Conservation (phyloP, 2,113 vertebrate species). For the Penelope pileata region DNA sequence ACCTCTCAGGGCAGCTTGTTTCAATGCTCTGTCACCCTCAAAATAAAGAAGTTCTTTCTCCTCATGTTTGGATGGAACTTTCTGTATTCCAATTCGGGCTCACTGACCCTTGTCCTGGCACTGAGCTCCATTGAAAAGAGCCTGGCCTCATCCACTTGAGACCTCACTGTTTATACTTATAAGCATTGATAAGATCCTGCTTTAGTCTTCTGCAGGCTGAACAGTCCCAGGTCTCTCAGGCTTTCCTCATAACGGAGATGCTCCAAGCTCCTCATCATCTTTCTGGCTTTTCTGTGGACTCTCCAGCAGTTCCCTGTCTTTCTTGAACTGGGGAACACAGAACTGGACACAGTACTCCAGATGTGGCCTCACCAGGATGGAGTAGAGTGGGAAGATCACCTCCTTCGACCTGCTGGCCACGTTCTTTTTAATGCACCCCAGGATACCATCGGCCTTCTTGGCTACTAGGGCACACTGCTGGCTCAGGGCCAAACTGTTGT, state of each 20-base stretch:
- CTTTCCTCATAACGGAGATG: not conserved
- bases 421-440: not conserved
- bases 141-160: too few species aligned
- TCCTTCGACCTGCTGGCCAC: not conserved
- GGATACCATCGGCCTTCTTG: not conserved
- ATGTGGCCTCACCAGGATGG: not conserved
- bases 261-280: not conserved
- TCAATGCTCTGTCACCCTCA: too few species aligned
- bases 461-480: not conserved
- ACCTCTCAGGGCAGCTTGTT: too few species aligned
- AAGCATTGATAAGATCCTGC: not conserved
- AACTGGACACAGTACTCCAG: not conserved
- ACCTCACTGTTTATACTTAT: too few species aligned
- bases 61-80: too few species aligned
- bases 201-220: not conserved
- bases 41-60: too few species aligned
- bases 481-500: not conserved
- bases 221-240: not conserved
- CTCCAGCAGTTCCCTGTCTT: not conserved
- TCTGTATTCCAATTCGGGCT: too few species aligned
- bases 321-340: not conserved
- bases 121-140: too few species aligned
- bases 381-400: not conserved
- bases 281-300: not conserved
- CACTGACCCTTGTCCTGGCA: too few species aligned